Conservation (phyloP, 1,140 invertebrate species). For the Caenorhabditis remanei region DNA sequence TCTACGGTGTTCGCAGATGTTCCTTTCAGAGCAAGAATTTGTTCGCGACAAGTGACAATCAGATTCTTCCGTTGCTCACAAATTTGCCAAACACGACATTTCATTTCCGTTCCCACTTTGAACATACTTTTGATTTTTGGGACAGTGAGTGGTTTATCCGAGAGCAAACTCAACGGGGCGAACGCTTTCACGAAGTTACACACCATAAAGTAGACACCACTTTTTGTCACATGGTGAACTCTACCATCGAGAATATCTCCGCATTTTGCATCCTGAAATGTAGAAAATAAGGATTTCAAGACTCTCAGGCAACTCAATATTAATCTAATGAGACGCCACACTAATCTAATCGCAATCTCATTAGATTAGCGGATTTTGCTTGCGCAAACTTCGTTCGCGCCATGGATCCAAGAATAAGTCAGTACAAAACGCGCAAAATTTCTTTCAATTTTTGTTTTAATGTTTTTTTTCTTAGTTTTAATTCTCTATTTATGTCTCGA, state of each 20-base stretch:
- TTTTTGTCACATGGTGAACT: slow-evolving; percentile 63
- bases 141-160: slow-evolving; percentile 59
- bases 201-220: slow-evolving; percentile 67
- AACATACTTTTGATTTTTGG: slow-evolving; percentile 36
- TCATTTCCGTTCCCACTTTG: slow-evolving; percentile 68
- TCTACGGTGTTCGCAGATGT: slow-evolving; percentile 23
- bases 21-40: slow-evolving; percentile 36
- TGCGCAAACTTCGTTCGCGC: no score
- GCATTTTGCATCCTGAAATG: slow-evolving; percentile 64
- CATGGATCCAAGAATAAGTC: no score
- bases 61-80: slow-evolving; percentile 62
- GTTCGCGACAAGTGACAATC: slow-evolving; percentile 41
- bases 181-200: slow-evolving; percentile 68
- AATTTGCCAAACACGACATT: slow-evolving; percentile 70
- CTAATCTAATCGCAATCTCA: no score
- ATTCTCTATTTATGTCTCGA: no score
- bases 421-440: no score
- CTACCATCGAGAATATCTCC: slow-evolving; percentile 66
- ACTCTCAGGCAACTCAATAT: no score
- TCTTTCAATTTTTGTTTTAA: no score
- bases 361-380: no score
- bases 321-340: no score
- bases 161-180: slow-evolving; percentile 66
- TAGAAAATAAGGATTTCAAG: background rate
- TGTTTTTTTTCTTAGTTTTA: no score